Base-by-base conservation (phyloP, 2,888 invertebrate species). In the Ophion slaviceki region DNA sequence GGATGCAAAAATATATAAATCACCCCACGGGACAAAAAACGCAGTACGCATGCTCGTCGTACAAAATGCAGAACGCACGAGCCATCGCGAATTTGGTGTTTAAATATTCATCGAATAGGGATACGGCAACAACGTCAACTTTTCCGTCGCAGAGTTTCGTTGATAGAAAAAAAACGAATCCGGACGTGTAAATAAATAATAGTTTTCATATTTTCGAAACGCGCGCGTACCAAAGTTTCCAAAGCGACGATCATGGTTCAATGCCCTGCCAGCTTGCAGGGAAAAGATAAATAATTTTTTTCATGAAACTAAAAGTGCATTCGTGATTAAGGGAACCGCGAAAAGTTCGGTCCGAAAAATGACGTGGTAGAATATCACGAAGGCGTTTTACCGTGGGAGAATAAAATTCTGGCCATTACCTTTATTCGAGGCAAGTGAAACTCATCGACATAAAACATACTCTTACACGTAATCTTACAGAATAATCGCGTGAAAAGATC, bases 71-170 rank as follows among this genome's bases (percentile, higher is more conserved):
- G 70, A 53, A 6, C 32, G 32, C 0, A 32, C n/a, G 14, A 17
- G 7, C 6, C 61, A 47, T 47, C 8, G 47, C 2, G n/a, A 45
- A 66, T 76, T 47, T 66, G 24, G 8, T 14, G 4, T 3, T 80
- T n/a, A 84, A 77, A 75, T 84, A 84, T 80, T 75, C 80, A 84
- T 80, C 61, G 24, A 0, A 8, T 40, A 10, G 70, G 32, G 57
- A 20, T 47, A 47, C 70, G 24, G 8, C 40, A 62, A 45, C 47
- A 17, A 64, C 40, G 36, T 71, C 5, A 77, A 84, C 59, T 76
- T 84, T 67, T 61, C 11, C 53, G 40, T 71, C 70, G 71, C 24
- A 2, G 40, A 71, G 71, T 80, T 80, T 66, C n/a, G 28, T 32
- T n/a, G 28, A 72, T 8, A 45, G 40, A 57, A 17, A 32, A 32